phyloP scores from a whole-genome alignment of 2,797 vertebrate species.

The Cygnus olor region DNA sequence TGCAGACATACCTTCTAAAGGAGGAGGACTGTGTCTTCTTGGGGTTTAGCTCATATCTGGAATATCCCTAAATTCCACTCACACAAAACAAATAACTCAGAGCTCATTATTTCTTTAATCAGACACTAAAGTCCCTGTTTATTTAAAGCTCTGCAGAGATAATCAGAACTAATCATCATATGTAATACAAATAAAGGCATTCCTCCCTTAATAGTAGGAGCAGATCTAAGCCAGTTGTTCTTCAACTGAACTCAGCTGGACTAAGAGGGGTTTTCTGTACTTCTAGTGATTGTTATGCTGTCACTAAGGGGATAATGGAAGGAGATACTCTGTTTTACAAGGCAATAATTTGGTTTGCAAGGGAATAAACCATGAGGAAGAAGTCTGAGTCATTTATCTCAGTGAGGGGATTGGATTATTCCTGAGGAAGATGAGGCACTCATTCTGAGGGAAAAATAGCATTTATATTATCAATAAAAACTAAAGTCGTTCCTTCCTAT shows the following conservation, averaged over 20 bases:
- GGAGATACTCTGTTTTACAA: constrained; percentile 70
- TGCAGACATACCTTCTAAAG: neutral
- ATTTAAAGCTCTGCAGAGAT: constrained; percentile 60
- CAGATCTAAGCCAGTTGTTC: constrained; percentile 55
- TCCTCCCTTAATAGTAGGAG: constrained; percentile 32
- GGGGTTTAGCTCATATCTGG: constrained; percentile 4
- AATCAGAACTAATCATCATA: constrained; percentile 51
- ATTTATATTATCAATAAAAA: neutral
- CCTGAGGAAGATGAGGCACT: constrained; percentile 46
- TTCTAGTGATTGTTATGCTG: constrained; percentile 30
- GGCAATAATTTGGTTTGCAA: constrained; percentile 67
- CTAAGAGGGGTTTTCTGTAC: constrained; percentile 16
- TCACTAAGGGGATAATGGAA: constrained; percentile 54
- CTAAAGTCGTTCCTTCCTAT: neutral
- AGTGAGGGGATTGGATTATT: constrained; percentile 45
- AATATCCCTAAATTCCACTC: constrained; percentile 36
- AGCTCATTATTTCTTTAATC: constrained; percentile 64
- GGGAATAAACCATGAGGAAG: constrained; percentile 57
- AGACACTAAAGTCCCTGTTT: constrained; percentile 38
- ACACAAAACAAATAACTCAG: constrained; percentile 27
- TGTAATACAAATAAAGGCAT: constrained; percentile 62
- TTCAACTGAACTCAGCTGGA: constrained; percentile 43
- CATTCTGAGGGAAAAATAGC: neutral
- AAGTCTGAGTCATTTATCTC: constrained; percentile 48
- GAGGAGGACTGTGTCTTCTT: neutral